These are phyloP conservation scores for Hemithea aestivaria DNA, from an alignment of 2,888 invertebrate species.

Conservation along the genomic window DNA sequence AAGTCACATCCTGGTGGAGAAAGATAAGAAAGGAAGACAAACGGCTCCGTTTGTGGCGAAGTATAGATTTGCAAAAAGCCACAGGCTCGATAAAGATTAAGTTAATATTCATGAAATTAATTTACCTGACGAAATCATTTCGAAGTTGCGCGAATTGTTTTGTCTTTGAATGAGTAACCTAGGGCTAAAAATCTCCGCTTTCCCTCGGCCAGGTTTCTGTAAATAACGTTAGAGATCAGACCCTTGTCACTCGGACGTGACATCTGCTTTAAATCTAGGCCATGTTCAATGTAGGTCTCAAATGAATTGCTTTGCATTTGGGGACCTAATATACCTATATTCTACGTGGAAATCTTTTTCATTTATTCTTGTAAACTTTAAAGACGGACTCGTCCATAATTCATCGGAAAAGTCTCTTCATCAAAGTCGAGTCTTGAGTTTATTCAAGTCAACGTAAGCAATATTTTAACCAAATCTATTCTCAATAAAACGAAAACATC, in stretches of 20 bases:
- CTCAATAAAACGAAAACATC: conserved; percentile 27
- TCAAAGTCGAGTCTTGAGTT: no score
- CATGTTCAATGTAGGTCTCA: conserved; percentile 16
- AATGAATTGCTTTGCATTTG: conserved; percentile 9
- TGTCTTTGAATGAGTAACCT: no score
- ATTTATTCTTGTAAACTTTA: conserved; percentile 5
- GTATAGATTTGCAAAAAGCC: conserved; percentile 36
- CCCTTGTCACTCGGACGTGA: conserved; percentile 10
- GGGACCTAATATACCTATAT: conserved; percentile 12
- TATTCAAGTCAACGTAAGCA: conserved; percentile 22
- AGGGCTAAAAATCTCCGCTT: no score
- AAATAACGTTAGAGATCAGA: conserved; percentile 9
- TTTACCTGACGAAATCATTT: no score
- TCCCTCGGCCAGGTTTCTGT: background rate
- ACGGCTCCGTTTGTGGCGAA: conserved; percentile 44
- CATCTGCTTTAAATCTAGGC: conserved; percentile 11
- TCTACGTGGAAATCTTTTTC: conserved; percentile 7
- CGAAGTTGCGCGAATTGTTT: no score
- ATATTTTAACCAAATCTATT: conserved; percentile 28
- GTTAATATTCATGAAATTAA: background rate
- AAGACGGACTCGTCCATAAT: no score
- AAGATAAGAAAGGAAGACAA: conserved; percentile 58
- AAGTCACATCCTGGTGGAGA: conserved; percentile 47
- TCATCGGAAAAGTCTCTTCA: no score
- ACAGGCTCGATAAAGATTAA: conserved; percentile 28